Evolutionary conservation across 2,113 vertebrate genomes (phyloP).

Genomic region (Phycodurus eques): DNA sequence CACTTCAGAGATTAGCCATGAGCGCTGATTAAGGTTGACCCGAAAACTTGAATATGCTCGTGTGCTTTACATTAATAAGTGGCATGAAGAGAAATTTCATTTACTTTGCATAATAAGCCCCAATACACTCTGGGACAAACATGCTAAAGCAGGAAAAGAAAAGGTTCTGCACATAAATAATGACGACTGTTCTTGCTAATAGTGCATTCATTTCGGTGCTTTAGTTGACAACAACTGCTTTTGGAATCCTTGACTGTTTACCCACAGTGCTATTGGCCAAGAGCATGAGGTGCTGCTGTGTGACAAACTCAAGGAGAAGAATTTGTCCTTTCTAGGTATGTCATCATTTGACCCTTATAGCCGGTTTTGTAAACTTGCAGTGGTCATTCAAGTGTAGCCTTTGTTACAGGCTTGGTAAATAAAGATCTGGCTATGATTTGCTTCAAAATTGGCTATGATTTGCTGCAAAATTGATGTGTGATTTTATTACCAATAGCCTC

Average conservation of each 20-base stretch:
- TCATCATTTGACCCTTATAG: constrained; percentile 7
- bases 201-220: not conserved
- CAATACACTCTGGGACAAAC: constrained; percentile 1
- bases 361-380: constrained; percentile 5
- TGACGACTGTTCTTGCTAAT: not conserved
- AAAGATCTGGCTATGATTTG: constrained; percentile 70
- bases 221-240: not conserved
- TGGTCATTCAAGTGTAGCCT: constrained; percentile 1
- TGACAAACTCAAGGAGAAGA: constrained; percentile 87
- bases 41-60: constrained; percentile 26
- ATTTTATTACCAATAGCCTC: not conserved
- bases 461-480: not conserved
- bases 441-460: no score
- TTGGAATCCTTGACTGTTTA: constrained; percentile 75
- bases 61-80: not conserved
- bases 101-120: constrained; percentile 36
- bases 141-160: not conserved
- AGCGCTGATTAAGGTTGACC: constrained; percentile 42
- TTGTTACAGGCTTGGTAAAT: constrained; percentile 28
- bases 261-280: constrained; percentile 86
- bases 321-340: constrained; percentile 95
- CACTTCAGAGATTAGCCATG: constrained; percentile 49
- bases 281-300: constrained; percentile 91
- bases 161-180: not conserved
- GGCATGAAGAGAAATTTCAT: constrained; percentile 22